Base-by-base conservation (phyloP, 2,888 invertebrate genomes). In the Acanthosoma haemorrhoidale region DNA sequence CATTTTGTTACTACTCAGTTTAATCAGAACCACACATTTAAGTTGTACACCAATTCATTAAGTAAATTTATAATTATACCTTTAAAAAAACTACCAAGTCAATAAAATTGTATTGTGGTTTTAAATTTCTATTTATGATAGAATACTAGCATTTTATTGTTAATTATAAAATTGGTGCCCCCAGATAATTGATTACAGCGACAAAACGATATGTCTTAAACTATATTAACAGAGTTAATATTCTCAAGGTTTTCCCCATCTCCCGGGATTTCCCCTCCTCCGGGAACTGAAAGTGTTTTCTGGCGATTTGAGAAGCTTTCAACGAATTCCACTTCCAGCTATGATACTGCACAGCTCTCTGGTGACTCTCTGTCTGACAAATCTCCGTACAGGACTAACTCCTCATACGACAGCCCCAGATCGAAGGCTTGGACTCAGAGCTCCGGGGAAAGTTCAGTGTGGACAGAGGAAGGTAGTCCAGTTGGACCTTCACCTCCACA, bases 381-480 rank as follows among this genome's bases (percentile, higher is more conserved):
- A 21, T 73, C 72, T 34, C 73, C 75, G n/a, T 70, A 68, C 31
- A 68, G 72, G 43, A 74, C 74, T n/a, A 73, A 73, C 36, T 72
- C 73, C 9, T 74, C 73, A 8, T 70, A 71, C 25, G 73, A 75
- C 68, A 73, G 73, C 31, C 75, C 75, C 13, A 70, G 72, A 25
- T 72, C 69, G 16, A 64, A 71, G 9, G 72, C 73, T 25, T 70
- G 72, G 69, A 74, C 73, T n/a, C 74, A 71, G 32, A 74, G 74
- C 67, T 74, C 74, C 5, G 72, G 72, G n/a, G 74, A 73, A 18
- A 73, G 74, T 43, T 74, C 74, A 9, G 71, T 73, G 2, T 74
- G 74, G 73, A 73, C 71, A 29, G 73, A 70, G 31, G 68, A 69
- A 39, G 75, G 71, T 32, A 75, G 75, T 39, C 73, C 73, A 9